phyloP scores from a whole-genome alignment of 2,113 vertebrate genomes.

The Rousettus leschenaultii region DNA sequence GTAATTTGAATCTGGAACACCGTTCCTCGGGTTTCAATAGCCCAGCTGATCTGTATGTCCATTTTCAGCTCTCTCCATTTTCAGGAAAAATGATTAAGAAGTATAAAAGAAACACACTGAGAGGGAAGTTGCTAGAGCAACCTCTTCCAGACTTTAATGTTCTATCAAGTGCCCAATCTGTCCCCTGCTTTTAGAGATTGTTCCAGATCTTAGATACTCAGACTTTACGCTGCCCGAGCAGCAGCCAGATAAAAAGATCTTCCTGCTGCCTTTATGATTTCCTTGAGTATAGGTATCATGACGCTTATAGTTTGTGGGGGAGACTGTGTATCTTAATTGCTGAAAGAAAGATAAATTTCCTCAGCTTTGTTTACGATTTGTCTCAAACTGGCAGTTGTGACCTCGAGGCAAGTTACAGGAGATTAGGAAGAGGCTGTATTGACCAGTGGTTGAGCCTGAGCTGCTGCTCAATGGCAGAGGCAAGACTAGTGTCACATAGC shows the following conservation, averaged over 20 bases:
- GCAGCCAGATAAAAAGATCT: not conserved
- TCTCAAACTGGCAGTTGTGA: not conserved
- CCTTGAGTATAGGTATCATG: not conserved
- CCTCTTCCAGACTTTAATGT: not conserved
- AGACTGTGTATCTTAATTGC: not conserved
- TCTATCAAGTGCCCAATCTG: not conserved
- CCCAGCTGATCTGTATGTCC: not conserved
- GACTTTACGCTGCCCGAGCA: not conserved
- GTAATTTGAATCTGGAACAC: not conserved
- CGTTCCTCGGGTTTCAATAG: not conserved
- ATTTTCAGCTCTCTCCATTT: not conserved
- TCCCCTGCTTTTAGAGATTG: not conserved
- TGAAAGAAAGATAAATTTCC: not conserved
- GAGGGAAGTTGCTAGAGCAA: not conserved
- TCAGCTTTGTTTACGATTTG: not conserved
- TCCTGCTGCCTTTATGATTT: not conserved
- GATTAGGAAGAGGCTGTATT: not conserved
- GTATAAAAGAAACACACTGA: not conserved
- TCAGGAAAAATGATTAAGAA: not conserved
- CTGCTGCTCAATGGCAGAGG: not conserved
- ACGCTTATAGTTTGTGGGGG: not conserved
- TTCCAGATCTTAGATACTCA: not conserved
- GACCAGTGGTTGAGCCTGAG: not conserved
- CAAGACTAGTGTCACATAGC: rapidly evolving
- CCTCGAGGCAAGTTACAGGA: not conserved